Base-by-base conservation (phyloP, 2,797 vertebrate genomes). In the Macropodus opercularis region DNA sequence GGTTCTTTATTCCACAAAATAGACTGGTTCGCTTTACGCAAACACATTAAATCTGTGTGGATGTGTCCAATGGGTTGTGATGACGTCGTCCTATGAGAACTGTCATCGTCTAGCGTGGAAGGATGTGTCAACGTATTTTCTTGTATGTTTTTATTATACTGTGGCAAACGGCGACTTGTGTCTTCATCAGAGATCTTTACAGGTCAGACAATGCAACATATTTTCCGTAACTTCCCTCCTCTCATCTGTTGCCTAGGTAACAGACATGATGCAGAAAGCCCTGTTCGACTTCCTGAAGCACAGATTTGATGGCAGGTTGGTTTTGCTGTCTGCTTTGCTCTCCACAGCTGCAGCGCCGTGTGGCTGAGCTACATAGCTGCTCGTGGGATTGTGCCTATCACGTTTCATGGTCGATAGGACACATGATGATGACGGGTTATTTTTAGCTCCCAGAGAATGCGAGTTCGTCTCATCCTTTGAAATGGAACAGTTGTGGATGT, bases 221-320 rank as follows among this genome's bases (percentile, higher is more conserved):
- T n/a, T 40, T 22, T 59, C 5, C 22, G n/a, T 68, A 38, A 50
- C 34, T 19, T 35, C 26, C 51, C 11, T 58, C 27, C 35, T 17
- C 4, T 22, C 4, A 26, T 47, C 46, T 75, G 47, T 67, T 11
- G 39, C 57, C 79, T 76, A 98, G 96, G 96, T 97, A 83, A 98
- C 96, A 24, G 96, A 98, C 89, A 98, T 98, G 96, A 98, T 98
- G 96, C 96, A 98, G 93, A 98, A 98, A 91, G 96, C 96, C 42
- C 91, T 98, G 77, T 98, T 98, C 52, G 96, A 98, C 89, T 98
- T 98, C 89, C 89, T 98, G 61, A 98, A 98, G 91, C 96, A 98
- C 90, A 93, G 96, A 80, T 98, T 98, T 22, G 96, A 98, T 4
- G 96, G 96, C 91, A 97, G 96, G 96, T 97, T 80, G 91, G 94